phyloP scores from a whole-genome alignment of 2,113 vertebrate genomes.

The Spheniscus mendiculus region DNA sequence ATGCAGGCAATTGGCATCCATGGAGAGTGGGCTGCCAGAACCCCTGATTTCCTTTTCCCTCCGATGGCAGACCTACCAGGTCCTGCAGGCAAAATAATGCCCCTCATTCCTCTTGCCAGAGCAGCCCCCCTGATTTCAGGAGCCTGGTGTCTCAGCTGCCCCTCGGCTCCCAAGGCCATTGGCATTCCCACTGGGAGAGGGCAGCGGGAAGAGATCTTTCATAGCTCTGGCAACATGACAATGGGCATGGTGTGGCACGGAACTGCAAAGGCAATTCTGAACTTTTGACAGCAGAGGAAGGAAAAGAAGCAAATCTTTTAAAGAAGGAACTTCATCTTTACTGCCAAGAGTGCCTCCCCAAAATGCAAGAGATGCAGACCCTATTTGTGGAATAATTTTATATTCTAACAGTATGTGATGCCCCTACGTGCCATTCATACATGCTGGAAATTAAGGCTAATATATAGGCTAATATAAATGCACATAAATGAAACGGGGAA shows the following conservation, averaged over 20 bases:
- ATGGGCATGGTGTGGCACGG: accelerated
- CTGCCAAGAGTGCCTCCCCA: not conserved
- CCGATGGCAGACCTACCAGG: not conserved
- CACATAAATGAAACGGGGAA: not conserved
- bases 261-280: not conserved
- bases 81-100: not conserved
- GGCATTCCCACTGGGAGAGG: not conserved
- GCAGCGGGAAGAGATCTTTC: not conserved
- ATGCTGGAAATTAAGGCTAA: not conserved
- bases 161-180: not conserved
- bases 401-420: not conserved
- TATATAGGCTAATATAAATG: not conserved
- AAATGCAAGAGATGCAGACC: not conserved
- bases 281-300: not conserved
- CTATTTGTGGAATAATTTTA: not conserved
- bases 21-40: not conserved
- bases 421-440: not conserved
- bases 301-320: not conserved
- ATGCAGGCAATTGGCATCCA: accelerated
- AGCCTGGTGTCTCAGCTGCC: not conserved
- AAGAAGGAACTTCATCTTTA: not conserved
- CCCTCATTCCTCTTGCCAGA: not conserved
- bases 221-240: not conserved
- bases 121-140: too few relatives aligned
- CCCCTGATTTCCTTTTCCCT: too few relatives aligned